A percentile compares a stretch with the other conserved stretches of the same genome.
Conservation (phyloP, 92 coral and sea anemone species). For the Umimayanthus chanpuru region DNA sequence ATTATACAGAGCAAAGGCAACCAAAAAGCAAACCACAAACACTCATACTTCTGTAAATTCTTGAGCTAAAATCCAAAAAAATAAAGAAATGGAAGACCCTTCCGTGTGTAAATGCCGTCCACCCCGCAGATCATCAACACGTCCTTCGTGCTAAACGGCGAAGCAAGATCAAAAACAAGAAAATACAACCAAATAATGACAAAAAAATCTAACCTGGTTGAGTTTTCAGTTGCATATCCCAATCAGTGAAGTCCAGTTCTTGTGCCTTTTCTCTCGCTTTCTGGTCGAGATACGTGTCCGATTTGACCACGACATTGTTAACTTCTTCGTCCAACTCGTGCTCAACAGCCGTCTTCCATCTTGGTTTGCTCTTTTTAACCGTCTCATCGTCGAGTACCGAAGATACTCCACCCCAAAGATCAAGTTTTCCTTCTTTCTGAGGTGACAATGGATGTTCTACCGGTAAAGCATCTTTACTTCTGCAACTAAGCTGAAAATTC, state of each 20-base stretch:
- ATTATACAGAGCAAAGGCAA: no score
- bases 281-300: background rate
- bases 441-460: constrained; percentile 38
- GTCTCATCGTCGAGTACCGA: background rate
- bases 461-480: background rate
- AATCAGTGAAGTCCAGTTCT: background rate
- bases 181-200: background rate
- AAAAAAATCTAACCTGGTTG: background rate
- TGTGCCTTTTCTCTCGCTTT: background rate
- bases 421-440: constrained; percentile 7
- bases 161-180: background rate
- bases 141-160: background rate
- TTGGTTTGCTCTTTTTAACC: background rate
- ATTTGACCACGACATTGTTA: background rate
- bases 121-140: background rate
- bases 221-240: background rate
- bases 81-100: no score
- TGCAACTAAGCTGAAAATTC: background rate
- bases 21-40: no score
- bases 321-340: constrained; percentile 12
- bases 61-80: no score
- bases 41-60: no score
- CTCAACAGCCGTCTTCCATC: constrained; percentile 15
- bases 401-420: constrained; percentile 6
- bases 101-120: background rate